Base-by-base conservation (phyloP, 2,797 vertebrate genomes). In the Ataeniobius toweri region DNA sequence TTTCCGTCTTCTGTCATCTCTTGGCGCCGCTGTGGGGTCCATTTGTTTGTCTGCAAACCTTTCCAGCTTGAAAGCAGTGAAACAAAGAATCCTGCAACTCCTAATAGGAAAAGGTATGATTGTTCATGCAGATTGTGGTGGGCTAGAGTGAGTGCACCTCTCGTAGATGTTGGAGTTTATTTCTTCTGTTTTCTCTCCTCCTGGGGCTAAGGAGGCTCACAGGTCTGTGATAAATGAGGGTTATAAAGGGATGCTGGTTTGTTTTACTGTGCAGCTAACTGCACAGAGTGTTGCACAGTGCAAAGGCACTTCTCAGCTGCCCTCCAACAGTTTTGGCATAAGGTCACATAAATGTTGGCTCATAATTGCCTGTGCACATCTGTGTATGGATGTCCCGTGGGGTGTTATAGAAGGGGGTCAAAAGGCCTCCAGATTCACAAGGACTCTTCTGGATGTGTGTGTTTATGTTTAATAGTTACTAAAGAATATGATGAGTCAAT, bases 201-300 rank as follows among this genome's bases (percentile, higher is more conserved):
- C 22, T 26, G 2, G 68, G 24, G 67, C 78, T 70, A 44, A 39
- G 28, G 58, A 75, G 75, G 85, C 65, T 76, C 82, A 81, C 72
- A 79, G 69, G 78, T 88, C 86, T 85, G 77, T 83, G 24, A 87
- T 80, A 73, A 88, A 72, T 72, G 72, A 69, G 59, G 73, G 71
- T 75, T 83, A 75, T 68, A 80, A 73, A 80, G 31, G 53, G 68
- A 78, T 39, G 61, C 75, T 59, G 68, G 50, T 79, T 70, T 80
- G 59, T 73, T 79, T 75, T 4, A 75, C 73, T 71, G 26, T 74
- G 63, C 9, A 0, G 72, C 36, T 76, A 51, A 79, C 75, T 81
- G 70, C 75, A 53, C 59, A 74, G 51, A 74, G 4, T 59, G 68
- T 56, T 46, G 69, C 72, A 81, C 36, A 72, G 78, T 85, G 76